Evolutionary conservation across 2,888 invertebrate genomes (phyloP).

Genomic region (Drosophila niveifrons): DNA sequence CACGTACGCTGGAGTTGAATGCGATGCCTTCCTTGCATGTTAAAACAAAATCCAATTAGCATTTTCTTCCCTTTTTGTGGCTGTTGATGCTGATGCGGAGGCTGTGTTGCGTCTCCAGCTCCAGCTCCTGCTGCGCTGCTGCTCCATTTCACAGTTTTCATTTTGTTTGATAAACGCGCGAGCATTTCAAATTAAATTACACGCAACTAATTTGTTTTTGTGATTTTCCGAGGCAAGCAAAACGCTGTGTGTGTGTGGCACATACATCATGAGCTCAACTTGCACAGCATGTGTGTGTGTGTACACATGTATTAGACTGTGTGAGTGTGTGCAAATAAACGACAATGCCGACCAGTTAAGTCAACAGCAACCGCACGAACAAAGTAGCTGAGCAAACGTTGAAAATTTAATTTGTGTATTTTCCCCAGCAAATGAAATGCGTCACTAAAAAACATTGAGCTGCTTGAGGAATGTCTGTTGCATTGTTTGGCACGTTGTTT

Average conservation of each 20-base stretch:
- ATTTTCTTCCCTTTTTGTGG: slow-evolving; percentile 60
- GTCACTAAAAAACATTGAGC: background rate
- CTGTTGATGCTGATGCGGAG: slow-evolving; percentile 3
- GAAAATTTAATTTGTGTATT: slow-evolving; percentile 51
- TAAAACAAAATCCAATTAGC: slow-evolving; percentile 74
- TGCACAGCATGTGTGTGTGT: slow-evolving; percentile 17
- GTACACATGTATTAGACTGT: slow-evolving; percentile 13
- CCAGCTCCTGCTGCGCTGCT: slow-evolving; percentile 11
- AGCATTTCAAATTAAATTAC: slow-evolving; percentile 77
- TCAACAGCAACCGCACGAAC: slow-evolving; percentile 53
- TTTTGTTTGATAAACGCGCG: slow-evolving; percentile 77
- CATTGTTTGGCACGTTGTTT: slow-evolving; percentile 23
- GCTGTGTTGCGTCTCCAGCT: background rate
- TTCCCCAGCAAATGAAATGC: slow-evolving; percentile 12
- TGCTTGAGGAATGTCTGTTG: slow-evolving; percentile 21
- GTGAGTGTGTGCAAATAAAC: slow-evolving; percentile 33
- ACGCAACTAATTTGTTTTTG: slow-evolving; percentile 79
- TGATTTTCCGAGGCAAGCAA: slow-evolving; percentile 59
- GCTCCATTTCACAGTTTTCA: slow-evolving; percentile 69
- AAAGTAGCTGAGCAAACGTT: slow-evolving; percentile 55
- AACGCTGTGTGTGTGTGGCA: slow-evolving; percentile 21
- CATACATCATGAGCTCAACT: slow-evolving; percentile 25
- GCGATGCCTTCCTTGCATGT: slow-evolving; percentile 60
- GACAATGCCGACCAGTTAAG: slow-evolving; percentile 48
- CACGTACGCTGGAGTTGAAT: slow-evolving; percentile 33